A percentile compares a stretch with the other conserved stretches of the same genome.
These are phyloP conservation scores for Tipula confusa DNA, from an alignment of 2,888 invertebrate genomes.

Conservation along the genomic window DNA sequence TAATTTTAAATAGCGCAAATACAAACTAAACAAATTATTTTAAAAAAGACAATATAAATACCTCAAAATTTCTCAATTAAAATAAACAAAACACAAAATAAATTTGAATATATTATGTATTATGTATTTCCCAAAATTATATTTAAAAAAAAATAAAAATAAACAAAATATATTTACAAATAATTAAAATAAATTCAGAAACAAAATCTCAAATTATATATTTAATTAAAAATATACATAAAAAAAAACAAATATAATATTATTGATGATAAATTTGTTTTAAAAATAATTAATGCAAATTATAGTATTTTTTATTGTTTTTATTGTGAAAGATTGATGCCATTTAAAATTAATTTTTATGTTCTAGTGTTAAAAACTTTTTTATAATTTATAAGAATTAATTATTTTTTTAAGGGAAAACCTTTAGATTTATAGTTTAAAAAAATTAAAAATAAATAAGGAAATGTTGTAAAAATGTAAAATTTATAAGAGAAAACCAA, in stretches of 20 bases:
- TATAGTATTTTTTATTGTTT: neutral
- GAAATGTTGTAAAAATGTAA: constrained; percentile 20
- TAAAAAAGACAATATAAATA: neutral
- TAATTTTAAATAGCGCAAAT: neutral
- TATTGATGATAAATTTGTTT: neutral
- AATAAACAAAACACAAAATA: neutral
- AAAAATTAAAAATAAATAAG: neutral
- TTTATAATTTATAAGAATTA: neutral
- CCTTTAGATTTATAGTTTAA: neutral
- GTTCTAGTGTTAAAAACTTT: neutral
- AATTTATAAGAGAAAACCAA: neutral
- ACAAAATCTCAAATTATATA: neutral
- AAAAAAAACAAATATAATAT: neutral
- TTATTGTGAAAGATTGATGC: neutral
- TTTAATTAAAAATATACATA: neutral
- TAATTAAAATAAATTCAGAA: neutral
- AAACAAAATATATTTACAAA: neutral
- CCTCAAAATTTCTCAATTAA: constrained; percentile 12
- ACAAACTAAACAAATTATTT: neutral
- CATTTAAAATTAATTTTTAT: neutral
- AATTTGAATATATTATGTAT: neutral
- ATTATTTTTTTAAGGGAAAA: constrained; percentile 8
- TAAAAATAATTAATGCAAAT: neutral
- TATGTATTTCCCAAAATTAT: neutral
- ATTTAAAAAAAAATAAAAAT: neutral